Percentiles rank a stretch among this genome's conserved stretches.
Conservation (phyloP, 2,113 vertebrate genomes). For the Ctenodactylus gundi region DNA sequence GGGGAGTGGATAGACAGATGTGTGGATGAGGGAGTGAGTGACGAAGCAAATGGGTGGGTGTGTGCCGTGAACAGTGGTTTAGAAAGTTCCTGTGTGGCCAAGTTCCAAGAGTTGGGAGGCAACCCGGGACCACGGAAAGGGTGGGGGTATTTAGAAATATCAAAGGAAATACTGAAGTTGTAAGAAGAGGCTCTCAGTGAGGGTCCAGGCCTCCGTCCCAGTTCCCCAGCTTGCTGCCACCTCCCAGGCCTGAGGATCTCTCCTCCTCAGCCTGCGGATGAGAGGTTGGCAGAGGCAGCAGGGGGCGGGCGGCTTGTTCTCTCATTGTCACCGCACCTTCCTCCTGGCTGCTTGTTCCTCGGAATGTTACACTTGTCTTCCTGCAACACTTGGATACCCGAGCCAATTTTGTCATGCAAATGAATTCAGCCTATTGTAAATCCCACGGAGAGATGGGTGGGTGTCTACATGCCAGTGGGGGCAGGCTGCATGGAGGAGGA, state of each 20-base stretch:
- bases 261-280: slow-evolving; percentile 75
- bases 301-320: slow-evolving; percentile 90
- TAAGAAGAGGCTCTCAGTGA: background rate
- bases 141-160: slow-evolving; percentile 2
- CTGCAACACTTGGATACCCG: slow-evolving; percentile 92
- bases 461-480: slow-evolving; percentile 86
- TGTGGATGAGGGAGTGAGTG: background rate
- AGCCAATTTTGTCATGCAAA: slow-evolving; percentile 99
- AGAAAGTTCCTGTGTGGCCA: background rate
- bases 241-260: background rate
- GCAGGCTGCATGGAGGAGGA: slow-evolving; percentile 50
- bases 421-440: slow-evolving; percentile 94
- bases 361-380: slow-evolving; percentile 98
- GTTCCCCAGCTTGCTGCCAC: background rate
- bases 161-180: background rate
- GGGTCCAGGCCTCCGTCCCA: background rate
- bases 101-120: background rate
- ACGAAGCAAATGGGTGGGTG: background rate
- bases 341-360: slow-evolving; percentile 94
- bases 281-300: slow-evolving; percentile 92
- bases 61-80: background rate
- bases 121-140: background rate
- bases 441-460: slow-evolving; percentile 83
- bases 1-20: too few species aligned
- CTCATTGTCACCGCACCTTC: slow-evolving; percentile 96